Evolutionary conservation across 2,797 vertebrate genomes (phyloP).

Genomic region (Hippoglossus hippoglossus): DNA sequence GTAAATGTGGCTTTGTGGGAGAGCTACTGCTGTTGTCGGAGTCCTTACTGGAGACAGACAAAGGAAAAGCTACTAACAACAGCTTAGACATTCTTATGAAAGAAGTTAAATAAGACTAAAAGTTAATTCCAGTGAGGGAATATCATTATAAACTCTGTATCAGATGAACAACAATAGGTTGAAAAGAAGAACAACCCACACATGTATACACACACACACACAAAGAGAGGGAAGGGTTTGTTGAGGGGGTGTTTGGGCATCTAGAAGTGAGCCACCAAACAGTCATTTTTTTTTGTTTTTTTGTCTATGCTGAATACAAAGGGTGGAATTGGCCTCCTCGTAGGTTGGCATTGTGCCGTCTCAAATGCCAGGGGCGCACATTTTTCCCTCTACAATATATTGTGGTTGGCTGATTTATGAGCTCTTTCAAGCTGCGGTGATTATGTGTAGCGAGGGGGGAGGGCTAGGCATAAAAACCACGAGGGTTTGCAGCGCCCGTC

Average conservation of each 20-base stretch:
- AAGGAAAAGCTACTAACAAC: constrained; percentile 36
- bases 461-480: constrained; percentile 63
- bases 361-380: constrained; percentile 73
- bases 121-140: constrained; percentile 11
- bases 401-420: constrained; percentile 76
- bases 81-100: constrained; percentile 24
- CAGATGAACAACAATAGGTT: constrained; percentile 28
- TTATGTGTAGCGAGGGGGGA: constrained; percentile 61
- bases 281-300: constrained; percentile 17
- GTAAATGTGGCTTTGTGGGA: constrained; percentile 25
- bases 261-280: constrained; percentile 48
- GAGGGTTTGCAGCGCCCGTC: constrained; percentile 51
- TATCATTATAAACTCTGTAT: constrained; percentile 19
- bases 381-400: constrained; percentile 66
- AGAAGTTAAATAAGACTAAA: constrained; percentile 27
- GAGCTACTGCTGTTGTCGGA: background rate
- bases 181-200: constrained; percentile 15
- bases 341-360: constrained; percentile 64
- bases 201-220: constrained; percentile 11
- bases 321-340: constrained; percentile 58
- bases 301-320: constrained; percentile 47
- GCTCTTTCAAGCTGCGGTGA: constrained; percentile 71
- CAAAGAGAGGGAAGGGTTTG: background rate
- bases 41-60: constrained; percentile 11
- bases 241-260: constrained; percentile 22